These are phyloP conservation scores for Nematopogon swammerdamellus DNA, from an alignment of 2,888 invertebrate species.

Conservation along the genomic window DNA sequence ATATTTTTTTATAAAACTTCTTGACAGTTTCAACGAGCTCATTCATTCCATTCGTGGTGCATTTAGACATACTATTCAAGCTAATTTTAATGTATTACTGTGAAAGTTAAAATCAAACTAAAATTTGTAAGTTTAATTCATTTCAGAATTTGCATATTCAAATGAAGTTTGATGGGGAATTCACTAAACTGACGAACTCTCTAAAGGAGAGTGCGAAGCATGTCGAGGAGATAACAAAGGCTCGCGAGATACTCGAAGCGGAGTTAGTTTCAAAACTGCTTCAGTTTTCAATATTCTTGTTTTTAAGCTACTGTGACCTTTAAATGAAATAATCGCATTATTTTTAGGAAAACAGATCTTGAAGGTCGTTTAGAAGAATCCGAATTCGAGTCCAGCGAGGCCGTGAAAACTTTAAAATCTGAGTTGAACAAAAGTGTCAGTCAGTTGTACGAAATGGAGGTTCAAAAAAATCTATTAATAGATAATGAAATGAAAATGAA, in stretches of 20 bases:
- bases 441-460: constrained; percentile 29
- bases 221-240: constrained; percentile 33
- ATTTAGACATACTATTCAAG: too few species aligned
- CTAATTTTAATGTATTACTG: too few species aligned
- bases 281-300: too few species aligned
- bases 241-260: constrained; percentile 31
- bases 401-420: constrained; percentile 22
- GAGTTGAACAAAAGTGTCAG: constrained; percentile 24
- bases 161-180: constrained; percentile 29
- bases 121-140: too few species aligned
- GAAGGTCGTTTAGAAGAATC: constrained; percentile 29
- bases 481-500: too few species aligned
- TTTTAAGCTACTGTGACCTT: too few species aligned
- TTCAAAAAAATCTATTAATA: constrained; percentile 30
- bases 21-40: too few species aligned
- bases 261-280: constrained; percentile 41
- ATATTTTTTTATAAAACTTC: too few species aligned
- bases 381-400: constrained; percentile 28
- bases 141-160: constrained; percentile 31
- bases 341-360: constrained; percentile 34
- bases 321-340: too few species aligned
- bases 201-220: constrained; percentile 30
- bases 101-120: too few species aligned
- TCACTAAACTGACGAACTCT: constrained; percentile 30
- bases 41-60: too few species aligned